Percentiles rank a stretch among this genome's conserved stretches.
Evolutionary conservation across 1,140 invertebrate genomes (phyloP).

Genomic region (Caenorhabditis inopinata): DNA sequence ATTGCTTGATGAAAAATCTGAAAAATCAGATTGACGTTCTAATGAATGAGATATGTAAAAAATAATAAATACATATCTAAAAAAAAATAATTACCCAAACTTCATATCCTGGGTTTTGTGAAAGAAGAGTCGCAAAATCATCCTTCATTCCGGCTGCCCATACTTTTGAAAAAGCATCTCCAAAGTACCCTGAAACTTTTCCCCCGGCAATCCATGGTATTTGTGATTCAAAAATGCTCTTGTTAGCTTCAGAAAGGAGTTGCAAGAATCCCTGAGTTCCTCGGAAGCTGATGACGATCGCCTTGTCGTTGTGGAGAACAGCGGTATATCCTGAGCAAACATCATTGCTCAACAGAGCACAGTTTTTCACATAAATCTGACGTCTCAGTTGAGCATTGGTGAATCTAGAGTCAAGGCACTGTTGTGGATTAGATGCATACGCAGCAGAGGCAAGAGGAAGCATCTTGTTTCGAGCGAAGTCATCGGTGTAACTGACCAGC

Average conservation of each 20-base stretch:
- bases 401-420: conserved; percentile 47
- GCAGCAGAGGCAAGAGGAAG: conserved; percentile 53
- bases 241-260: conserved; percentile 50
- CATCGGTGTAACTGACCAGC: conserved; percentile 47
- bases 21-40: too few relatives aligned
- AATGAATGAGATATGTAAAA: too few relatives aligned
- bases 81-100: conserved; percentile 47
- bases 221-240: conserved; percentile 46
- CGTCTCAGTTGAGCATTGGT: conserved; percentile 52
- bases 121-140: conserved; percentile 42
- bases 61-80: background rate
- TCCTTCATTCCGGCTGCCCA: conserved; percentile 53
- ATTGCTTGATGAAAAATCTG: too few relatives aligned
- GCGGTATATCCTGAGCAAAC: conserved; percentile 56
- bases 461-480: conserved; percentile 51
- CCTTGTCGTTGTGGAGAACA: conserved; percentile 43
- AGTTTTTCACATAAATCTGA: conserved; percentile 41
- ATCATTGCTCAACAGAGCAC: conserved; percentile 51
- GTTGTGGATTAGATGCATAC: conserved; percentile 48
- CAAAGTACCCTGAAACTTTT: conserved; percentile 52
- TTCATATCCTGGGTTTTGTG: conserved; percentile 51
- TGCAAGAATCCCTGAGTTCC: conserved; percentile 55
- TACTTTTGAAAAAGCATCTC: conserved; percentile 49
- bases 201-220: conserved; percentile 48
- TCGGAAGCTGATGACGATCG: conserved; percentile 52